phyloP scores from a whole-genome alignment of 2,113 vertebrate genomes.

The Callipepla squamata region DNA sequence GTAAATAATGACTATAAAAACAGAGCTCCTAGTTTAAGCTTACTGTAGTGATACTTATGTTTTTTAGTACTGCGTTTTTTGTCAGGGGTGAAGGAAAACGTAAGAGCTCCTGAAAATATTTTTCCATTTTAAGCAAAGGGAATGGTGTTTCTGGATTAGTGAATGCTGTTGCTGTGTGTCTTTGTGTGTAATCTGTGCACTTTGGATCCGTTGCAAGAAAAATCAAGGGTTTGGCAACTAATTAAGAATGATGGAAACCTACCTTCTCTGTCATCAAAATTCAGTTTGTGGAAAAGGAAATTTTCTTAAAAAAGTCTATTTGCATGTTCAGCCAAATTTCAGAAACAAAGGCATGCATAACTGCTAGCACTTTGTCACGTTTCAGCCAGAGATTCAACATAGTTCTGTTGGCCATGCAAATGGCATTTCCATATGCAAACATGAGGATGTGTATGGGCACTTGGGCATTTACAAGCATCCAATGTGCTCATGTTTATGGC shows the following conservation, averaged over 20 bases:
- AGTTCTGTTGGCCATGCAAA: not conserved
- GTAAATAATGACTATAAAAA: not conserved
- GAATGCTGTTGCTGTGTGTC: not conserved
- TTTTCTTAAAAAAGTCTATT: not conserved
- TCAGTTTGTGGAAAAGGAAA: not conserved
- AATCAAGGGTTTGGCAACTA: not conserved
- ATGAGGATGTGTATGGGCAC: not conserved
- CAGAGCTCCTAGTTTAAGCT: not conserved
- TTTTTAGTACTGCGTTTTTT: not conserved
- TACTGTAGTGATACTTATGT: not conserved
- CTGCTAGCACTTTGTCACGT: not conserved
- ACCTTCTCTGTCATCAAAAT: not conserved
- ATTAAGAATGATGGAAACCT: not conserved
- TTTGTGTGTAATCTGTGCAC: not conserved
- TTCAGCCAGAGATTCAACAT: not conserved
- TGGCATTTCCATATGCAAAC: not conserved
- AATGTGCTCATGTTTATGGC: not conserved
- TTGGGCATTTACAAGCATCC: not conserved
- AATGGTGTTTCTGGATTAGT: not conserved
- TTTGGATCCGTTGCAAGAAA: not conserved
- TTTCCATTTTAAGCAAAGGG: not conserved
- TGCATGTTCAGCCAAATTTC: not conserved
- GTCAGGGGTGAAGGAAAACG: not conserved
- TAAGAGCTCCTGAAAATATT: not conserved
- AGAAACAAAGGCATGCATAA: not conserved